phyloP scores from a whole-genome alignment of 2,888 invertebrate species.

The Lottia gigantea region DNA sequence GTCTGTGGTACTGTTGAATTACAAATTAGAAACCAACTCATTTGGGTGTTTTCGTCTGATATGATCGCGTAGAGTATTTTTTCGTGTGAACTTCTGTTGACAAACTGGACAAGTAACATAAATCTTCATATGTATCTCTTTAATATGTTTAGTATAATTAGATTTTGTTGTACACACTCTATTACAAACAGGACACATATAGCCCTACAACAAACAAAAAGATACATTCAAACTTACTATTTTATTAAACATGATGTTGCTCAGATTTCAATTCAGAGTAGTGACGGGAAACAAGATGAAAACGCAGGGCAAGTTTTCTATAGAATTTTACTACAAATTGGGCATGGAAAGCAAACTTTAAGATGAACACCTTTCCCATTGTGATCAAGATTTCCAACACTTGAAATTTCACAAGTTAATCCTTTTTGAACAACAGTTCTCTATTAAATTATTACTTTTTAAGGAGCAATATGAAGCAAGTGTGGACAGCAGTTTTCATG shows the following conservation, averaged over 20 bases:
- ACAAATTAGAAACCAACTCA: too few species aligned
- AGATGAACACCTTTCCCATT: neutral
- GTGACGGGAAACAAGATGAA: neutral
- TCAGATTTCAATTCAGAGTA: too few species aligned
- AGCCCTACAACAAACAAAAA: too few species aligned
- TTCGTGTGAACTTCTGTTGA: neutral
- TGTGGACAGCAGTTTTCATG: too few species aligned
- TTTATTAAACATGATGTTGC: too few species aligned
- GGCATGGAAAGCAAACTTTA: constrained; percentile 1
- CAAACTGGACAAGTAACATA: constrained; percentile 1
- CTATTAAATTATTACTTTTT: neutral
- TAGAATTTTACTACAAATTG: neutral
- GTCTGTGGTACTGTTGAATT: too few species aligned
- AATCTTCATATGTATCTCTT: neutral
- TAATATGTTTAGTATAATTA: neutral
- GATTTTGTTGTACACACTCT: constrained; percentile 1
- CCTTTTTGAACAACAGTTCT: neutral
- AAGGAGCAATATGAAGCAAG: too few species aligned
- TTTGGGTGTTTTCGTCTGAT: neutral
- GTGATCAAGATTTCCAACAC: neutral
- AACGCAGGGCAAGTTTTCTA: neutral
- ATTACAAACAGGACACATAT: neutral
- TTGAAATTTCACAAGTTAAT: neutral
- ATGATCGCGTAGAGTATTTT: neutral
- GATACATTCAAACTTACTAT: too few species aligned